Base-by-base conservation (phyloP, 2,113 vertebrate genomes). In the Neomonachus schauinslandi region DNA sequence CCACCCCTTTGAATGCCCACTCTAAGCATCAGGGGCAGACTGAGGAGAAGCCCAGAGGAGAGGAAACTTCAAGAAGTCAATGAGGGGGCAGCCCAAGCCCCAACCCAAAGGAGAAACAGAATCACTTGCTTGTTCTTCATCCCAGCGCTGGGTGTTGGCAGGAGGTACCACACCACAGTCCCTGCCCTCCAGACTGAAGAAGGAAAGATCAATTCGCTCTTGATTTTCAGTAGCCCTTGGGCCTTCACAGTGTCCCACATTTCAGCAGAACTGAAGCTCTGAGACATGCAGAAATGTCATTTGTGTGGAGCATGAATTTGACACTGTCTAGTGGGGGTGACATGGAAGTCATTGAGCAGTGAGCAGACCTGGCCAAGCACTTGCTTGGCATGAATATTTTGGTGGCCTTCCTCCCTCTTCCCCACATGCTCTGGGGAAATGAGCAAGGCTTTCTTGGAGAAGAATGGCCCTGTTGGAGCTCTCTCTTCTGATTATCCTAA, bases 81-180 rank as follows among this genome's bases (percentile, higher is more conserved):
- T 2, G 63, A 72, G 1, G 53, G 14, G 33, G 39, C 16, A 76
- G 76, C 31, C 51, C n/a, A 83, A 21, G 6, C 2, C 21, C 46
- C 63, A 28, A 33, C 36, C 63, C 51, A 12, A 72, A 77, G 65
- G n/a, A 88, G 65, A 19, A 67, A 4, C 5, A 28, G 39, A n/a
- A 36, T 55, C 8, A 1, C 22, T 51, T 49, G 42, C 42, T 57
- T 7, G 2, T 13, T 59, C 77, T 33, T 31, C 22, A 7, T 5
- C 53, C 57, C 26, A 5, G 74, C 0, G 1, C 31, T 2, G 16
- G 26, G 6, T 1, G 0, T 57, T 22, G 9, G 59, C 42, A 33
- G 59, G n/a, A 92, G n/a, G 2, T 26, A 0, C 5, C 19, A 6
- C 3, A 8, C 80, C 53, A 16, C 4, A 28, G n/a, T 6, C 15